Percentiles rank a stretch among this genome's conserved stretches.
These are phyloP conservation scores for Neotragus pygmaeus DNA, from an alignment of 2,113 vertebrate genomes.

Conservation along the genomic window DNA sequence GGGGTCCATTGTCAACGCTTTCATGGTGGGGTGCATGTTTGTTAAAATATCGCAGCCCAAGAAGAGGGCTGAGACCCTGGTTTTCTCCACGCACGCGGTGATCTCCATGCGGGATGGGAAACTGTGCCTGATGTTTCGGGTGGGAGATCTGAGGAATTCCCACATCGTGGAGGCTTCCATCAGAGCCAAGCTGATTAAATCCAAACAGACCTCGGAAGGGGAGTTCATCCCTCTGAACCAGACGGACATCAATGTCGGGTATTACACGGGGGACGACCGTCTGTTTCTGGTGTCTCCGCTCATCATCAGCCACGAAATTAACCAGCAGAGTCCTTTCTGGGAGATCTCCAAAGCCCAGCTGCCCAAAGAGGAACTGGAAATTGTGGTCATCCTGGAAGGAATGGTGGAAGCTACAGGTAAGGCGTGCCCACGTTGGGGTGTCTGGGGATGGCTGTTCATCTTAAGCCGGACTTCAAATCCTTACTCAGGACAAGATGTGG, in stretches of 20 bases:
- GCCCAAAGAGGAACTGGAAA: slow-evolving; percentile 94
- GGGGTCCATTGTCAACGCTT: slow-evolving; percentile 98
- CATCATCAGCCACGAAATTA: slow-evolving; percentile 99
- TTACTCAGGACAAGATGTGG: not conserved
- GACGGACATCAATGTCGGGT: slow-evolving; percentile 98
- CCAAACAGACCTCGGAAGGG: slow-evolving; percentile 98
- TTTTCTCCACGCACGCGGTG: slow-evolving; percentile 97
- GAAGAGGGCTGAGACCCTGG: slow-evolving; percentile 97
- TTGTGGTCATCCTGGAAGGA: slow-evolving; percentile 98
- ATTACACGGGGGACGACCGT: slow-evolving; percentile 96
- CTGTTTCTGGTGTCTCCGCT: slow-evolving; percentile 98
- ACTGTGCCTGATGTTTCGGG: slow-evolving; percentile 98
- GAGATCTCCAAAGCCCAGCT: slow-evolving; percentile 94
- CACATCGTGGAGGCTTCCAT: slow-evolving; percentile 99
- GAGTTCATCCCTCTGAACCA: slow-evolving; percentile 99
- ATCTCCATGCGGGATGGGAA: slow-evolving; percentile 97
- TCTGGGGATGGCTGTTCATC: not conserved
- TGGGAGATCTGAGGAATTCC: slow-evolving; percentile 98
- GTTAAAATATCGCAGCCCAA: slow-evolving; percentile 99
- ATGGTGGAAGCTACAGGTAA: slow-evolving; percentile 99
- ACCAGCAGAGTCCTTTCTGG: slow-evolving; percentile 98
- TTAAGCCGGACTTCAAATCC: not conserved
- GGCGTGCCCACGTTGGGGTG: slow-evolving; percentile 28
- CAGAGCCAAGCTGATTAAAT: slow-evolving; percentile 98
- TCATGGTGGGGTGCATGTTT: slow-evolving; percentile 99